Base-by-base conservation (phyloP, 2,113 vertebrate genomes). In the Indicator maculatus region DNA sequence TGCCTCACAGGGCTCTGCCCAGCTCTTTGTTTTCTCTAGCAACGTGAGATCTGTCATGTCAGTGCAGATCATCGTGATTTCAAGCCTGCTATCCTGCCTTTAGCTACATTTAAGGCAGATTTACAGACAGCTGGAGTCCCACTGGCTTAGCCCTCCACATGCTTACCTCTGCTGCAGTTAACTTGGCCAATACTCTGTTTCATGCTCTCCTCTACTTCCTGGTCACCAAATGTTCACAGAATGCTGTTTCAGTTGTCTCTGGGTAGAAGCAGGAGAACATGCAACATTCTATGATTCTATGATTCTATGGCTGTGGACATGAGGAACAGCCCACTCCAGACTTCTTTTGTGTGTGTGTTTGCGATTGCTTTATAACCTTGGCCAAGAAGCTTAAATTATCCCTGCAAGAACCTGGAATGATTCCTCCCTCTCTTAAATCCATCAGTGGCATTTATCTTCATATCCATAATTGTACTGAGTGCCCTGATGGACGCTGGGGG, bases 1-100 rank as follows among this genome's bases (percentile, higher is more conserved):
- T 69, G 61, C 80, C 80, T 78, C 39, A 61, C 72, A 66, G 27
- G 59, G 39, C 52, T 83, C 78, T 85, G 50, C 63, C 52, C 66
- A 89, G 52, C 59, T 90, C 56, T 81, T 88, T 94, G 45, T 71
- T 84, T 94, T 84, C 77, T 61, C 27, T 65, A 72, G 53, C 44
- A 64, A 72, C 0, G 2, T 45, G 55, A 84, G 50, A 82, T 93
- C 38, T 89, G 66, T 81, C 86, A 87, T 0, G 1, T 73, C 83
- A 89, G 24, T 50, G 60, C 36, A 83, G 59, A 73, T 73, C 14
- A 55, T 61, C 69, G 82, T 72, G 61, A 58, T 89, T 81, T 93
- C 58, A 44, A 63, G 47, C n/a, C 53, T 87, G 38, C 14, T 86
- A 59, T 92, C 58, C 53, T 88, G 60, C 73, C 53, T 65, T 16